Evolutionary conservation across 2,797 vertebrate genomes (phyloP).

Genomic region (Gallinago stenura): DNA sequence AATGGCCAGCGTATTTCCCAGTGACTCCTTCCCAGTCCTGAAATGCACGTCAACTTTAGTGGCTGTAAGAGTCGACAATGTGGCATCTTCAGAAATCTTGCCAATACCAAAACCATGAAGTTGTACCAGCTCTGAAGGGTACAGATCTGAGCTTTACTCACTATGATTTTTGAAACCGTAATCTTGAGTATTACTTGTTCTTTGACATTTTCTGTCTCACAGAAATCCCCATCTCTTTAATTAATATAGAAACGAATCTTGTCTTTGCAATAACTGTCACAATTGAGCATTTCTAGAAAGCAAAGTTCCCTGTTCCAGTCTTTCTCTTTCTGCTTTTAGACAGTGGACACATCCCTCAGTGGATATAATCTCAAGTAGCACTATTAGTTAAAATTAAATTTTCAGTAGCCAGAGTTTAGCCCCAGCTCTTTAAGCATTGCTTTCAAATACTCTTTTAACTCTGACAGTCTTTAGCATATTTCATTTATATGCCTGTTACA

Average conservation of each 20-base stretch:
- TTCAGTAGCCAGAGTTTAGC: neutral
- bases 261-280: neutral
- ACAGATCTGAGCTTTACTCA: neutral
- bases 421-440: neutral
- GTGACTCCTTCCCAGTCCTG: neutral
- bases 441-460: neutral
- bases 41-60: neutral
- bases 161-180: neutral
- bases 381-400: neutral
- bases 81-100: neutral
- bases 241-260: neutral
- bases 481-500: neutral
- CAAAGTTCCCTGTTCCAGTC: conserved; percentile 9
- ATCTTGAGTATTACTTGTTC: neutral
- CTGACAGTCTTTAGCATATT: neutral
- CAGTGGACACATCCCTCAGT: neutral
- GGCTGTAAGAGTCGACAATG: neutral
- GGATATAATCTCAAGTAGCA: neutral
- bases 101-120: neutral
- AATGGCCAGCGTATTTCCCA: neutral
- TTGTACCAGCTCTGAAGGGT: neutral
- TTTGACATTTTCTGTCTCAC: neutral
- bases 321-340: conserved; percentile 46
- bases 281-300: conserved; percentile 33
- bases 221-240: neutral